Base-by-base conservation (phyloP, 2,797 vertebrate species). In the Chelonia mydas region DNA sequence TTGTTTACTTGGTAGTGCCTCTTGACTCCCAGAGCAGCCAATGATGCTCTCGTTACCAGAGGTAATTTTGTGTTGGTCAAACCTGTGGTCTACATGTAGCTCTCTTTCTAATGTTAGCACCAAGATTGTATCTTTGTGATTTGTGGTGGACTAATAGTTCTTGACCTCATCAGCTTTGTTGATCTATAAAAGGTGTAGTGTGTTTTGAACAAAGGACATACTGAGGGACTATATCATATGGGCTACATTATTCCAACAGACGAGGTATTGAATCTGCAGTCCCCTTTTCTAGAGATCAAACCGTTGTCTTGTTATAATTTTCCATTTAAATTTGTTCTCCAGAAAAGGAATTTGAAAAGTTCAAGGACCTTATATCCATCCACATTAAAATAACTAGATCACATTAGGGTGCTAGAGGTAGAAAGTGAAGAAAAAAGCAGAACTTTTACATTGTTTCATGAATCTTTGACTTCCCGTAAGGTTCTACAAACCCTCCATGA, bases 101-200 rank as follows among this genome's bases (percentile, higher is more conserved):
- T 88, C 10, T 81, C 81, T 84, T 78, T 45, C 85, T 87, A 92
- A 90, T 72, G 41, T 90, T 95, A 88, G 94, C 85, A 92, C 93
- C 95, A 93, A 84, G 77, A 88, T 88, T 95, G 96, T 96, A 97
- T 97, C 96, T 96, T 93, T 98, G 98, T 98, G 98, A 98, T 98
- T 98, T 99, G 98, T 97, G 98, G 98, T 98, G 95, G 98, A 96
- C 96, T 97, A 95, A 82, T 91, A 80, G 95, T 94, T 98, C 98
- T 97, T 98, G 98, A 98, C 98, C 98, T 98, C 92, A 94, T 92
- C 92, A 88, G 47, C 91, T 93, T 92, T 53, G 33, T 88, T 95
- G 87, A 50, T 94, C 68, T 95, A 90, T 54, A 89, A 65, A 0
- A 0, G 21, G 27, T 33, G 23, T 49, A 86, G 80, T 94, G 97